A percentile compares a stretch with the other conserved stretches of the same genome.
Conservation (phyloP, 2,113 vertebrate genomes). For the Oxyura jamaicensis region DNA sequence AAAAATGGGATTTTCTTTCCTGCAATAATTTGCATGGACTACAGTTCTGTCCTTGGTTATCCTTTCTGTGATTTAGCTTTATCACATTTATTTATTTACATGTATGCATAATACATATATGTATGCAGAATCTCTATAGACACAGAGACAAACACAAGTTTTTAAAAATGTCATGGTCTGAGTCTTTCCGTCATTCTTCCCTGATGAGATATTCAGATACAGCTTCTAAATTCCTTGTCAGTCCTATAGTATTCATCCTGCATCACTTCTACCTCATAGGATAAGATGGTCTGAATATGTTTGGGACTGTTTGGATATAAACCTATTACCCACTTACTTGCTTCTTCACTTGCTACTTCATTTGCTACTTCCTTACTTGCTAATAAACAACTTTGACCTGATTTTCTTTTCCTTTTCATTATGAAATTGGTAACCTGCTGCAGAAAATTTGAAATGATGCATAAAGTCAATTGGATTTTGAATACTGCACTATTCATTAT, state of each 20-base stretch:
- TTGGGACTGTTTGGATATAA: not conserved
- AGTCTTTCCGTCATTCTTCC: not conserved
- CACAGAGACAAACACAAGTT: not conserved
- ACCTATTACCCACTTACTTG: not conserved
- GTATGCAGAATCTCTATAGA: not conserved
- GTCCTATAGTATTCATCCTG: not conserved
- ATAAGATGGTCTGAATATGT: not conserved
- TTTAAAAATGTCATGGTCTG: not conserved
- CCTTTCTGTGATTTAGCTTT: not conserved
- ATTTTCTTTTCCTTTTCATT: not conserved
- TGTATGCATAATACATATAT: not conserved
- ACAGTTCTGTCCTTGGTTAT: not conserved
- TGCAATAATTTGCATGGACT: not conserved
- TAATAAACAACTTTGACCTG: not conserved
- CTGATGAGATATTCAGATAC: not conserved
- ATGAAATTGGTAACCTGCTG: not conserved
- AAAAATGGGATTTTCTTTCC: not conserved
- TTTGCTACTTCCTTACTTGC: not conserved
- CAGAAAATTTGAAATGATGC: not conserved
- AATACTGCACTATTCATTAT: not conserved
- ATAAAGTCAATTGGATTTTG: constrained; percentile 13
- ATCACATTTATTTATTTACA: not conserved
- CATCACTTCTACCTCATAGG: not conserved
- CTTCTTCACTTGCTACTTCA: not conserved
- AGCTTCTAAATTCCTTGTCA: not conserved